Base-by-base conservation (phyloP, 64 coral and sea anemone species). In the Exaiptasia diaphana region DNA sequence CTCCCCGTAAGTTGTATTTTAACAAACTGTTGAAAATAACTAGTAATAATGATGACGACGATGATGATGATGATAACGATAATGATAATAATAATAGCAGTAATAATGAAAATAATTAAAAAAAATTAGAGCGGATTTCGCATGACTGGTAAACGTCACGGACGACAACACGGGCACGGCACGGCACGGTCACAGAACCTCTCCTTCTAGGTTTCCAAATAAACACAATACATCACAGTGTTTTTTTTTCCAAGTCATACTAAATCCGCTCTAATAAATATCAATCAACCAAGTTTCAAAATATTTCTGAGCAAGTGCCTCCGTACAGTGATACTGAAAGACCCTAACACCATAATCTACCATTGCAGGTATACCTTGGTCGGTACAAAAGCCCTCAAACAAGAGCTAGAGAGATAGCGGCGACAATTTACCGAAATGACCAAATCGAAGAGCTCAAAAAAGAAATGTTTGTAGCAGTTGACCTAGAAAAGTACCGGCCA, bases 1-100 rank as follows among this genome's bases (percentile, higher is more conserved):
- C 65, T 69, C 38, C 65, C 65, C 18, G 65, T 69, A 69, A 69
- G 65, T 69, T 55, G 5, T 21, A 55, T n/a, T n/a, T n/a, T n/a
- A n/a, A n/a, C n/a, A n/a, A n/a, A n/a, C n/a, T n/a, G n/a, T n/a
- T n/a, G n/a, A n/a, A n/a, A n/a, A n/a, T n/a, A n/a, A n/a, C n/a
- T n/a, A n/a, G n/a, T n/a, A n/a, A n/a, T n/a, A n/a, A n/a, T n/a
- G n/a, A n/a, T n/a, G n/a, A n/a, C n/a, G n/a, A n/a, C n/a, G n/a
- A n/a, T n/a, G n/a, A n/a, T n/a, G n/a, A n/a, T n/a, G n/a, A n/a
- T n/a, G n/a, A n/a, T n/a, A n/a, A n/a, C n/a, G n/a, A n/a, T n/a
- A n/a, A n/a, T n/a, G n/a, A n/a, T n/a, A n/a, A n/a, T n/a, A n/a
- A n/a, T n/a, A n/a, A n/a, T n/a, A n/a, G n/a, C n/a, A n/a, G n/a